Base-by-base conservation (phyloP, 1,140 invertebrate species). In the Sitophilus oryzae region DNA sequence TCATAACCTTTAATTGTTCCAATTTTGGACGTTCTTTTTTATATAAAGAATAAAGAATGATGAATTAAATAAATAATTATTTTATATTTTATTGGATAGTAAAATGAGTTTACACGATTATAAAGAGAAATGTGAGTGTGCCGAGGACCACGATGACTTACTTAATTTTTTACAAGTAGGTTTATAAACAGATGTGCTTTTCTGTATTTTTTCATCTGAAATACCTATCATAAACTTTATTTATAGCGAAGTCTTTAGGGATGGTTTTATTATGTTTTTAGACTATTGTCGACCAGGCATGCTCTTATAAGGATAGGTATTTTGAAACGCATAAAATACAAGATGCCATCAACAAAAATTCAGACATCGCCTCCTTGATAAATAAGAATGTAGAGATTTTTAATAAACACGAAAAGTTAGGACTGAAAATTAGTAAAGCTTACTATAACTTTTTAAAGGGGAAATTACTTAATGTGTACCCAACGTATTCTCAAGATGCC, bases 381-480 rank as follows among this genome's bases (percentile, higher is more conserved):
- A 73, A 79, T 54, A 73, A 80, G 47, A 79, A 83, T 1, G 45
- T 88, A 30, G 69, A 74, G 42, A 77, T 80, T 63, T 82, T 90
- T 66, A 79, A 86, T 56, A 73, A 78, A 60, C 77, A 80, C 67
- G 81, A 86, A 77, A 48, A 52, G 23, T 52, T 53, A 57, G 70
- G 70, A 51, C 55, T 72, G 68, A 66, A 80, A 52, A 68, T 79
- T 68, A 79, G 77, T 64, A 60, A 78, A 65, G 85, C 86, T 1
- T 77, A 81, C 50, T 89, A 83, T 73, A 80, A 83, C 51, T 87
- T 85, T 68, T 73, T 91, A 47, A 82, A 83, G 64, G 91, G 90
- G 1, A 82, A 81, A 67, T 79, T 83, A 19, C 76, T 90, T 34
- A 93, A 93, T 74, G 82, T 91, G 1, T 71, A 77, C n/a, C 74